Conservation (phyloP, 2,888 invertebrate species). For the Drosophila putrida region DNA sequence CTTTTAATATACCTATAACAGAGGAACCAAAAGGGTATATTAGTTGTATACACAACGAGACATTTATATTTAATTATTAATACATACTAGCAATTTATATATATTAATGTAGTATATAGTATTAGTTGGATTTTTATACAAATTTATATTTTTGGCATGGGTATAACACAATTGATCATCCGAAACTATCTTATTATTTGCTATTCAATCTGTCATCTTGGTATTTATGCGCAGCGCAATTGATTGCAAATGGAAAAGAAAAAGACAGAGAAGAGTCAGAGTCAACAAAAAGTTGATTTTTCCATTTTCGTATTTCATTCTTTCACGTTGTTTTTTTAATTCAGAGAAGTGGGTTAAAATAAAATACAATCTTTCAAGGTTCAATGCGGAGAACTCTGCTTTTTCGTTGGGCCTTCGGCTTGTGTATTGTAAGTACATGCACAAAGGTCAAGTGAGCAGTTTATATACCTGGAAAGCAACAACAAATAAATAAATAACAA, state of each 20-base stretch:
- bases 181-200: neutral
- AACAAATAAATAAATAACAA: no score
- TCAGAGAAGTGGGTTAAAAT: slow-evolving; percentile 63
- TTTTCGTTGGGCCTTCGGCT: slow-evolving; percentile 16
- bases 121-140: no score
- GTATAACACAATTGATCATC: neutral
- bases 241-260: slow-evolving; percentile 52
- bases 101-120: no score
- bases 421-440: slow-evolving; percentile 27
- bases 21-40: neutral
- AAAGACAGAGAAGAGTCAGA: slow-evolving; percentile 8
- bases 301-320: slow-evolving; percentile 24
- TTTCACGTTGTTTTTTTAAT: slow-evolving; percentile 21
- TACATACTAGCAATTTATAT: no score
- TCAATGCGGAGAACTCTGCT: slow-evolving; percentile 53
- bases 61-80: neutral
- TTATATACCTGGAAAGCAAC: slow-evolving; percentile 33
- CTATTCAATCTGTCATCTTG: slow-evolving; percentile 30
- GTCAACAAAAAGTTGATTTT: slow-evolving; percentile 45
- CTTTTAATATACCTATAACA: slow-evolving; percentile 14
- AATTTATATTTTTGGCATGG: neutral
- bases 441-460: slow-evolving; percentile 68
- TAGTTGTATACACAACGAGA: neutral
- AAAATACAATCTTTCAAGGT: slow-evolving; percentile 68
- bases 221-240: slow-evolving; percentile 35